Evolutionary conservation across 92 coral and sea anemone species (phyloP).

Genomic region (Paragorgia papillata): DNA sequence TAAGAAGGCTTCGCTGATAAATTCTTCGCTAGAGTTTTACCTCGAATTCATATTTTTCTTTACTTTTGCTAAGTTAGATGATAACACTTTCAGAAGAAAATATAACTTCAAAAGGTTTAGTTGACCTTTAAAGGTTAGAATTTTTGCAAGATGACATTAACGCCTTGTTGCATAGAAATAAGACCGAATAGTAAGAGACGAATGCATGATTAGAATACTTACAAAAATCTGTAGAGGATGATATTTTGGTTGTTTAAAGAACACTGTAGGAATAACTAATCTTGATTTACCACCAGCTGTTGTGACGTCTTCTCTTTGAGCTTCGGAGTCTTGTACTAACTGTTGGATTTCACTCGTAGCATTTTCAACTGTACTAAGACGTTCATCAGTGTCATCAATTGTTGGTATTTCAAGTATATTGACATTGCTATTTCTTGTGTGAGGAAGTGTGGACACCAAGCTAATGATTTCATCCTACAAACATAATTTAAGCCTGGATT

Average conservation of each 20-base stretch:
- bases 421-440: slow-evolving; percentile 56
- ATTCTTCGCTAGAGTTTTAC: too few relatives aligned
- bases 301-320: slow-evolving; percentile 84
- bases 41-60: too few relatives aligned
- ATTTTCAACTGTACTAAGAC: slow-evolving; percentile 41
- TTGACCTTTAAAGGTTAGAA: too few relatives aligned
- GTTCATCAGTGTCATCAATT: slow-evolving; percentile 53
- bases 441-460: slow-evolving; percentile 67
- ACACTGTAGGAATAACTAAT: slow-evolving; percentile 86
- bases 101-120: too few relatives aligned
- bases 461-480: slow-evolving; percentile 86
- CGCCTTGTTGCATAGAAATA: too few relatives aligned
- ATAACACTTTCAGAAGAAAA: too few relatives aligned
- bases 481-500: neutral
- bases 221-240: slow-evolving; percentile 92
- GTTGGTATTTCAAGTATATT: slow-evolving; percentile 47
- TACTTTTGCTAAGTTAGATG: too few relatives aligned
- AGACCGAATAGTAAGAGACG: too few relatives aligned
- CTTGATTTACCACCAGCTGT: slow-evolving; percentile 25
- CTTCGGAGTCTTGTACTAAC: slow-evolving; percentile 50
- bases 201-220: neutral
- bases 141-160: too few relatives aligned
- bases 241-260: slow-evolving; percentile 77
- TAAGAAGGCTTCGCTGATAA: too few relatives aligned
- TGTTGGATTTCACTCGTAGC: slow-evolving; percentile 57